Evolutionary conservation across 2,113 vertebrate species (phyloP), one percentile per base, ranked within the genome.

Genomic region (Tetraodon nigroviridis): DNA sequence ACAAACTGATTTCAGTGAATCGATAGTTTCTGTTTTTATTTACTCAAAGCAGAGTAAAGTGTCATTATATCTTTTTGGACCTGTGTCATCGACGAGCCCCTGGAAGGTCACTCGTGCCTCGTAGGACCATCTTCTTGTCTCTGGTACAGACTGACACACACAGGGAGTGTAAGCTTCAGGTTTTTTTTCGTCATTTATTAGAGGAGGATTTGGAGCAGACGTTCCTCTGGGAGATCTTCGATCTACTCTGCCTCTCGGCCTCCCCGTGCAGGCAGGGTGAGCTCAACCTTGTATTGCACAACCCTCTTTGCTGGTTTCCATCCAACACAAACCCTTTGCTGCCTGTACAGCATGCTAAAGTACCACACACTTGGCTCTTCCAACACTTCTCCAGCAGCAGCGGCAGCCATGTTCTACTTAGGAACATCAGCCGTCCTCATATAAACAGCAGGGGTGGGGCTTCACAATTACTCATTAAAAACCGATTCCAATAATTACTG

Each of bases 321-420:
- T 82, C 82, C 84, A 86, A 83, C 46, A 68, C 69, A 82, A 84
- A 84, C 76, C 48, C 45, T 62, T 60, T 62, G 55, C 59, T 63
- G 60, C 73, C 66, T 75, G 57, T 17, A 15, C 52, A 67, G 73
- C 24, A 64, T 58, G 67, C 74, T 71, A 65, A 37, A 37, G 32
- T 37, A 37, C 32, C 8, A 37, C 32, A 37, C 32, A 37, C 32
- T 37, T 37, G 32, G 7, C 32, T 11, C 8, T 37, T 73, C 3
- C 40, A 72, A 79, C 71, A 84, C 85, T 82, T 65, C 62, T 71
- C 20, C 24, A 62, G 77, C 59, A 46, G 72, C 53, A 51, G 60
- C 42, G 1, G 42, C 13, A 17, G 42, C 24, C 7, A 27, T 27
- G 24, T 27, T 27, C 24, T 27, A 3, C 24, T 5, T 27, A 3